Evolutionary conservation across 1,140 invertebrate genomes (phyloP).

Genomic region (Sarcophaga peregrina): DNA sequence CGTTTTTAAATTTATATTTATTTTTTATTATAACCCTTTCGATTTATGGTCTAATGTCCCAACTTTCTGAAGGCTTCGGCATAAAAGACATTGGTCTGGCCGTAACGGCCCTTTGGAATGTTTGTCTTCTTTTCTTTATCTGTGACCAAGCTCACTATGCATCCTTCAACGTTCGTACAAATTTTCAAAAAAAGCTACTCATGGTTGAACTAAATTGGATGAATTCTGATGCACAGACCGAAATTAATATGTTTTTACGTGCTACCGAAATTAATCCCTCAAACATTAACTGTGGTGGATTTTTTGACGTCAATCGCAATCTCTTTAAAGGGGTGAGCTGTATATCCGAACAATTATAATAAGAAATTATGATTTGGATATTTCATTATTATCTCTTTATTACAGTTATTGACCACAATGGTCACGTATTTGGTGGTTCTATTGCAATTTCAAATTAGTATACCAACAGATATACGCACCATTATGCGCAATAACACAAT

Average conservation of each 20-base stretch:
- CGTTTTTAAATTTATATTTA: slow-evolving; percentile 73
- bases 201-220: slow-evolving; percentile 77
- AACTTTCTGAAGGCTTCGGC: slow-evolving; percentile 75
- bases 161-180: slow-evolving; percentile 73
- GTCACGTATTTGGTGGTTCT: slow-evolving; percentile 77
- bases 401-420: slow-evolving; percentile 75
- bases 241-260: slow-evolving; percentile 77
- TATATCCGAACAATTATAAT: not conserved
- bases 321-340: slow-evolving; percentile 74
- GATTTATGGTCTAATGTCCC: slow-evolving; percentile 75
- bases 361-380: not conserved
- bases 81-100: slow-evolving; percentile 75
- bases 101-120: slow-evolving; percentile 72
- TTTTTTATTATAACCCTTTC: slow-evolving; percentile 77
- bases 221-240: slow-evolving; percentile 73
- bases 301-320: slow-evolving; percentile 75
- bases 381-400: slow-evolving; percentile 45
- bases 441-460: slow-evolving; percentile 78
- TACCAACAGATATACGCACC: slow-evolving; percentile 67
- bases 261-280: slow-evolving; percentile 79
- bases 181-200: slow-evolving; percentile 77
- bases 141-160: slow-evolving; percentile 77
- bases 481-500: slow-evolving; percentile 50
- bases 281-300: slow-evolving; percentile 75
- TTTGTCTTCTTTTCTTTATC: slow-evolving; percentile 73